These are phyloP conservation scores for Rhopalosiphum maidis DNA, from an alignment of 1,140 invertebrate species.

Conservation along the genomic window DNA sequence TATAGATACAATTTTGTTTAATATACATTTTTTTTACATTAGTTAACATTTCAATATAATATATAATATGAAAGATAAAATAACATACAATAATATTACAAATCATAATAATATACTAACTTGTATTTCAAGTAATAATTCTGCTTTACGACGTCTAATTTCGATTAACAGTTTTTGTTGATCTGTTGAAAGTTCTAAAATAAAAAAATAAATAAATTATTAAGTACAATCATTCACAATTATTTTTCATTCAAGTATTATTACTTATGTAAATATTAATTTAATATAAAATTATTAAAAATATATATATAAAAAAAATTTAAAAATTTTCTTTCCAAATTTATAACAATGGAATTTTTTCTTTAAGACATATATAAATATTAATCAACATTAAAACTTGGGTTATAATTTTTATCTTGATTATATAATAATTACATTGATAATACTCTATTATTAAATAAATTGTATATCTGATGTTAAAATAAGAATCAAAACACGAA, in stretches of 20 bases:
- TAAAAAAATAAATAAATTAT: constrained; percentile 37
- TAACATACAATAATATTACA: neutral
- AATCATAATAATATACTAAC: constrained; percentile 70
- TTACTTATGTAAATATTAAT: neutral
- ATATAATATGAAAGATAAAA: neutral
- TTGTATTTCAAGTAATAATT: constrained; percentile 91
- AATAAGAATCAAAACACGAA: neutral
- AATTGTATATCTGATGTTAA: neutral
- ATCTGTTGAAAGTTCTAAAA: constrained; percentile 88
- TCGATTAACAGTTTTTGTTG: constrained; percentile 89
- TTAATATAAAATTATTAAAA: neutral
- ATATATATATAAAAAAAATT: neutral
- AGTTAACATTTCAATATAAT: neutral
- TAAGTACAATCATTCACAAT: neutral
- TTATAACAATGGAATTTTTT: neutral
- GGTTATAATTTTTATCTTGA: neutral
- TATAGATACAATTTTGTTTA: neutral
- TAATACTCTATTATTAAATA: neutral
- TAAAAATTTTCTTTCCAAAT: neutral
- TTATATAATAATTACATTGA: neutral
- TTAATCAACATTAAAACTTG: neutral
- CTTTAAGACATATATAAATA: neutral
- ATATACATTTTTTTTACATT: neutral
- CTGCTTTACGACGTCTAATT: constrained; percentile 86
- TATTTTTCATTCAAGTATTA: neutral